These are phyloP conservation scores for Cosmorhoe ocellata DNA, from an alignment of 2,888 invertebrate genomes.

Conservation along the genomic window DNA sequence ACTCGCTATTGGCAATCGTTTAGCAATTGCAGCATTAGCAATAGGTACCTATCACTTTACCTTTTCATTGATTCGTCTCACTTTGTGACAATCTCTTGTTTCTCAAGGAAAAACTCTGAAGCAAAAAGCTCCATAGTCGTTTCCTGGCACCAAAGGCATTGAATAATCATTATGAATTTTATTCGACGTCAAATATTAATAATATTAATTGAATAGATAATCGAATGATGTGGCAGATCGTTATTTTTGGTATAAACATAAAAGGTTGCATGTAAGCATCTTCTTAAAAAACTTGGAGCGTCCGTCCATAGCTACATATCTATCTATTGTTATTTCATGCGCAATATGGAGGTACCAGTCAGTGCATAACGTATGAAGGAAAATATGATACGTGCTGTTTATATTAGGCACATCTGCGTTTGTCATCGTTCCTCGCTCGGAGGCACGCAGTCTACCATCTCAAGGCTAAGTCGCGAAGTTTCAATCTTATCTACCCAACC, in stretches of 20 bases:
- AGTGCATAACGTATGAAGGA: slow-evolving; percentile 21
- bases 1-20: slow-evolving; percentile 62
- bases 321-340: slow-evolving; percentile 18
- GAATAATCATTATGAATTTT: slow-evolving; percentile 30
- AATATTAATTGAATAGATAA: slow-evolving; percentile 36
- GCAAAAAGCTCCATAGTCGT: slow-evolving; percentile 24
- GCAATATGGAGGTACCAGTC: slow-evolving; percentile 14
- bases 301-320: not conserved
- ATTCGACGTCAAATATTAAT: slow-evolving; percentile 38
- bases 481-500: slow-evolving; percentile 29
- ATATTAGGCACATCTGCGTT: slow-evolving; percentile 44
- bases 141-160: slow-evolving; percentile 17
- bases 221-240: slow-evolving; percentile 30
- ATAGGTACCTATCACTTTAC: slow-evolving; percentile 51
- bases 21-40: slow-evolving; percentile 47
- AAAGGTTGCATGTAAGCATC: slow-evolving; percentile 42
- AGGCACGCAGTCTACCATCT: slow-evolving; percentile 60
- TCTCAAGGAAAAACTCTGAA: slow-evolving; percentile 42
- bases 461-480: slow-evolving; percentile 47
- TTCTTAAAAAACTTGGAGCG: slow-evolving; percentile 34
- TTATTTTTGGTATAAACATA: slow-evolving; percentile 31
- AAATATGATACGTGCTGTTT: slow-evolving; percentile 38
- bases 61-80: slow-evolving; percentile 56
- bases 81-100: slow-evolving; percentile 49
- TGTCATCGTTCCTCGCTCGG: slow-evolving; percentile 44